Evolutionary conservation across 23 tunicate species (phyloP).

Genomic region (Phallusia fumigata): DNA sequence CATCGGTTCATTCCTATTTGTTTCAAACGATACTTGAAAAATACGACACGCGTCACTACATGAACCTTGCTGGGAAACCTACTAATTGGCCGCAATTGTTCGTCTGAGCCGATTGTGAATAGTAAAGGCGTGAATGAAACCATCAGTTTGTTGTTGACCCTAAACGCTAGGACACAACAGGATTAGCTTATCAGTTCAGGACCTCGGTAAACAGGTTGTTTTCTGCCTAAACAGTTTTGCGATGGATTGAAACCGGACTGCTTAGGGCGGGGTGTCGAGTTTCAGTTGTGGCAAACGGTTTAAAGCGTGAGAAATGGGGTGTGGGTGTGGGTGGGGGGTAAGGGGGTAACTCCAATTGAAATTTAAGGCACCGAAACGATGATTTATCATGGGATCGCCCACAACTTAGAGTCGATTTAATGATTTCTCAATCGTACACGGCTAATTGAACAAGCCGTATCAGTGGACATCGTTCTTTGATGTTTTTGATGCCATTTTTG

Average conservation of each 20-base stretch:
- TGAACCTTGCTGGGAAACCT: too few relatives aligned
- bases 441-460: too few relatives aligned
- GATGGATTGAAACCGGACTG: not conserved
- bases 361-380: not conserved
- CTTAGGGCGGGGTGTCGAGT: not conserved
- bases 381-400: not conserved
- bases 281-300: not conserved
- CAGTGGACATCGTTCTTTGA: too few relatives aligned
- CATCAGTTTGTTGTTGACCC: not conserved
- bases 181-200: not conserved
- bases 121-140: not conserved
- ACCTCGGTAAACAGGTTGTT: conserved; percentile 2
- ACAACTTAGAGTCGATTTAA: not conserved
- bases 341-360: not conserved
- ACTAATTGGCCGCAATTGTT: too few relatives aligned
- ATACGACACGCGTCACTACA: too few relatives aligned
- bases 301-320: not conserved
- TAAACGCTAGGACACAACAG: not conserved
- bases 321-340: not conserved
- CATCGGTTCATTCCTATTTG: too few relatives aligned
- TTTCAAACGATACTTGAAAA: too few relatives aligned
- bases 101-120: too few relatives aligned
- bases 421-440: too few relatives aligned
- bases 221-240: not conserved
- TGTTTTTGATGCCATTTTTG: too few relatives aligned